phyloP scores from a whole-genome alignment of 2,113 vertebrate species.

The Atrichornis clamosus region DNA sequence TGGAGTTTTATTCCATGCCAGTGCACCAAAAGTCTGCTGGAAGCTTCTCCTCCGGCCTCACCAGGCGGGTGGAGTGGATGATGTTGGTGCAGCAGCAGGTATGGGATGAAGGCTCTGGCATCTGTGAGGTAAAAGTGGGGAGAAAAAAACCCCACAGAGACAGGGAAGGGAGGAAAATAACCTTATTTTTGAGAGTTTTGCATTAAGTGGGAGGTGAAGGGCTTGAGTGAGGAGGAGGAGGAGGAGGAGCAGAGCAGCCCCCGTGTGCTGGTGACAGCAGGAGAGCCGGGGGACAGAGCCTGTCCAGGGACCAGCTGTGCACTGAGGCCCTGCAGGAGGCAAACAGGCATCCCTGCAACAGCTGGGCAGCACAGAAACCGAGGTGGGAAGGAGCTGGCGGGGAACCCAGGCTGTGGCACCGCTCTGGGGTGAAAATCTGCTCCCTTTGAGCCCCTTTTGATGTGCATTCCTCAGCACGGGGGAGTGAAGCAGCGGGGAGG shows the following conservation, averaged over 20 bases:
- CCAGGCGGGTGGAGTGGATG: rapidly evolving
- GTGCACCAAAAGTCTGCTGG: background rate
- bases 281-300: background rate
- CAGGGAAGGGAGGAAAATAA: background rate
- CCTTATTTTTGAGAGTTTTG: background rate
- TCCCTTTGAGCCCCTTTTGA: background rate
- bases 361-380: background rate
- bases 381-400: background rate
- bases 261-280: background rate
- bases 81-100: rapidly evolving
- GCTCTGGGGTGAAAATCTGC: background rate
- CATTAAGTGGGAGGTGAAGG: background rate
- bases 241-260: background rate
- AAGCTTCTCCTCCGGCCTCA: background rate
- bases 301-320: background rate
- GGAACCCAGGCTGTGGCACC: background rate
- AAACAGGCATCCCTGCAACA: background rate
- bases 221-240: background rate
- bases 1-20: background rate
- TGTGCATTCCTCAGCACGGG: rapidly evolving
- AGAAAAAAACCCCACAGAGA: background rate
- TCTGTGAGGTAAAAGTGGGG: background rate
- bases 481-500: background rate
- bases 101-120: background rate
- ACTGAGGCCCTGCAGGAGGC: background rate